phyloP scores from a whole-genome alignment of 2,797 vertebrate genomes.

The Sciurus carolinensis region DNA sequence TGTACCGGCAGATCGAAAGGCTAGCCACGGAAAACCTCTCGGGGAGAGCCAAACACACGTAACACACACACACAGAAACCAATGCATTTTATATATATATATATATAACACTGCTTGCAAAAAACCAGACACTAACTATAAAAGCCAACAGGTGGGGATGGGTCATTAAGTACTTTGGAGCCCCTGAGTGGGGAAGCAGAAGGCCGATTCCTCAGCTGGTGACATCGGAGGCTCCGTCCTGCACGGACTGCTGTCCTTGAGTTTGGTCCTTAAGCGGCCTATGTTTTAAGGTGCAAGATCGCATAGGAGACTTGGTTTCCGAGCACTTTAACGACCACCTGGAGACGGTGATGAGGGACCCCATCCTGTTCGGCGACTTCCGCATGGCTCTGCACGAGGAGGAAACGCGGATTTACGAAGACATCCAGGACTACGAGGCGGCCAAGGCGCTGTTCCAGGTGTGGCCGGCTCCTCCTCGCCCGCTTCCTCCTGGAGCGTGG shows the following conservation, averaged over 20 bases:
- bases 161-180: neutral
- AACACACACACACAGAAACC: no score
- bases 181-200: no score
- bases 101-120: neutral
- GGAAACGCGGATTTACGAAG: slow-evolving; percentile 95
- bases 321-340: slow-evolving; percentile 92
- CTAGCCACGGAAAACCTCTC: neutral
- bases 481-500: rapidly evolving
- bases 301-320: slow-evolving; percentile 91
- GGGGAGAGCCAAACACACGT: neutral
- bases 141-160: rapidly evolving
- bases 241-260: no score
- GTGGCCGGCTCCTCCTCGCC: neutral
- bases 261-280: slow-evolving; percentile 9
- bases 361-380: slow-evolving; percentile 97
- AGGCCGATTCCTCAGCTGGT: neutral
- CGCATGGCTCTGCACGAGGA: slow-evolving; percentile 92
- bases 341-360: slow-evolving; percentile 93
- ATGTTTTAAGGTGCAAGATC: slow-evolving; percentile 92
- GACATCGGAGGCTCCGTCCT: neutral
- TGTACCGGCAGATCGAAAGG: rapidly evolving
- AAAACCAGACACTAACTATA: neutral
- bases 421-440: slow-evolving; percentile 96
- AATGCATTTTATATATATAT: neutral
- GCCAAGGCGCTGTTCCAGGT: slow-evolving; percentile 97